These are phyloP conservation scores for Julus scandinavius DNA, from an alignment of 2,888 invertebrate species.

Conservation along the genomic window DNA sequence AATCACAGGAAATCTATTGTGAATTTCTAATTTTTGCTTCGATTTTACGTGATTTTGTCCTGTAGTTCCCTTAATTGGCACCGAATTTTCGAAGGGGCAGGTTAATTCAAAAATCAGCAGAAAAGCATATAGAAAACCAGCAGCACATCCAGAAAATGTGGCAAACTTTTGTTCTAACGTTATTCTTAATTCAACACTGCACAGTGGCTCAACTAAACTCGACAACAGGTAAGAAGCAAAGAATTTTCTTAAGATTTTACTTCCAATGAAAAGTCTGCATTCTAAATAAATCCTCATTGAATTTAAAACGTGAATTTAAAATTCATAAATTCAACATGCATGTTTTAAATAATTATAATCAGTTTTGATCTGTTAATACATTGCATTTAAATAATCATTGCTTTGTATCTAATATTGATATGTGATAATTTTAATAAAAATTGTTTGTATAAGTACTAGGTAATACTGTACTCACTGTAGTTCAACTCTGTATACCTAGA, in stretches of 20 bases:
- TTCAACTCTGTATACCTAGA: background rate
- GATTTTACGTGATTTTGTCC: conserved; percentile 28
- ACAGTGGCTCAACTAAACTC: background rate
- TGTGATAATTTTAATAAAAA: too few relatives aligned
- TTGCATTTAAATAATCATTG: too few relatives aligned
- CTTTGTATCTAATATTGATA: too few relatives aligned
- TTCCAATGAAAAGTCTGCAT: background rate
- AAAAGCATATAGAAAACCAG: background rate
- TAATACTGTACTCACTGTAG: too few relatives aligned
- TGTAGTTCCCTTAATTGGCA: conserved; percentile 19
- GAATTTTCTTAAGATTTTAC: background rate
- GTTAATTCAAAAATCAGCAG: conserved; percentile 1
- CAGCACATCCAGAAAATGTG: background rate
- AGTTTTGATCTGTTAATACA: too few relatives aligned
- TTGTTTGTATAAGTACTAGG: too few relatives aligned
- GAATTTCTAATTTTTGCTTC: background rate
- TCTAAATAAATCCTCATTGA: background rate
- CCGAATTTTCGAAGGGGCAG: background rate
- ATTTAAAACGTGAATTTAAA: too few relatives aligned
- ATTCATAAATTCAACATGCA: too few relatives aligned
- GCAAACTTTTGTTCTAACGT: background rate
- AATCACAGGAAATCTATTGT: conserved; percentile 40
- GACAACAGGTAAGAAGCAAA: background rate
- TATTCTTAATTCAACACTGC: background rate
- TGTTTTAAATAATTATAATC: too few relatives aligned